Conservation (phyloP, 2,113 vertebrate genomes). For the Penelope pileata region DNA sequence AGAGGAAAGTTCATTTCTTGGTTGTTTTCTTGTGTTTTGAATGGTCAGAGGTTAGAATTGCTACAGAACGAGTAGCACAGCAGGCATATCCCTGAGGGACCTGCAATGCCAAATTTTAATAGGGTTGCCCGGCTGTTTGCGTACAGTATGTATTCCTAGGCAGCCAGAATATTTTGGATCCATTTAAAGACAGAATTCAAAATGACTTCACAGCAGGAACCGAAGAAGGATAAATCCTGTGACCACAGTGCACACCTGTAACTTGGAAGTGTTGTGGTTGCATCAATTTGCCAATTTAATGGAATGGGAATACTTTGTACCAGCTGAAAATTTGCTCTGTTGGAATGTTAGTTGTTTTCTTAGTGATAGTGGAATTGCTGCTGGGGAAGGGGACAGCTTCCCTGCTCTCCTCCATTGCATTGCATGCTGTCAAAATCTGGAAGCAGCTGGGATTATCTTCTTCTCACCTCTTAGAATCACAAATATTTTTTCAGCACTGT, state of each 20-base stretch:
- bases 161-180: neutral
- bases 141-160: accelerated
- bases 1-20: neutral
- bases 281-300: neutral
- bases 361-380: neutral
- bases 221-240: neutral
- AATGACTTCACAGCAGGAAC: neutral
- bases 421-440: neutral
- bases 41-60: neutral
- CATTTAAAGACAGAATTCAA: neutral
- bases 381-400: neutral
- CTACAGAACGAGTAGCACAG: neutral
- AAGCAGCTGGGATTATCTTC: neutral
- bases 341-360: neutral
- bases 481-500: neutral
- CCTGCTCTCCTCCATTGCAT: neutral
- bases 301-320: neutral
- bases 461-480: neutral
- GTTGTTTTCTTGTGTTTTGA: neutral
- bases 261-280: neutral
- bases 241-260: neutral
- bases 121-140: neutral
- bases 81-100: neutral
- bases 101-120: neutral
- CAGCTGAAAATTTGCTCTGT: neutral